Percentiles rank a stretch among this genome's conserved stretches.
Conservation (phyloP, 2,797 vertebrate genomes). For the Neopelma chrysocephalum region DNA sequence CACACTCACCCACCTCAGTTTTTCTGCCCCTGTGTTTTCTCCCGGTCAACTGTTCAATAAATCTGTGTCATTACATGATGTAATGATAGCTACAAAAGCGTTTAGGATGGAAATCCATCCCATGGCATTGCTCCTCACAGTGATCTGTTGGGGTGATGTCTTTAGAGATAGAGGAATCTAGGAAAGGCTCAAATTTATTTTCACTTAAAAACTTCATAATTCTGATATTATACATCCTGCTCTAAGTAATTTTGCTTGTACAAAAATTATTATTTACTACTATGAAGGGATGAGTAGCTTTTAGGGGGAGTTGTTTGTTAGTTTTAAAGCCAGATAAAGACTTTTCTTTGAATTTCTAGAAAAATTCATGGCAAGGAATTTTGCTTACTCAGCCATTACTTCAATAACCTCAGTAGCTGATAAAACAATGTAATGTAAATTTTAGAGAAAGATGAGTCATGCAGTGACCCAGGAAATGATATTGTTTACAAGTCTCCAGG, state of each 20-base stretch:
- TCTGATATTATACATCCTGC: neutral
- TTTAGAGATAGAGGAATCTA: neutral
- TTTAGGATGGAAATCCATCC: neutral
- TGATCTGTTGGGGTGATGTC: accelerated
- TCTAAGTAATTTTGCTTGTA: neutral
- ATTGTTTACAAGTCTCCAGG: neutral
- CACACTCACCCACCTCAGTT: accelerated
- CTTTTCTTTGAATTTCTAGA: neutral
- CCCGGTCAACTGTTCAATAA: neutral
- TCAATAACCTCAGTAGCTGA: neutral
- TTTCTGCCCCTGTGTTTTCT: neutral
- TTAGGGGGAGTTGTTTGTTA: neutral
- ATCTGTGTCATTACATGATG: neutral
- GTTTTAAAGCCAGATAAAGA: neutral
- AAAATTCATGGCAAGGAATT: neutral
- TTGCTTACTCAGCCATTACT: neutral
- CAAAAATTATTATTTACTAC: neutral
- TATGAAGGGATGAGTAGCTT: neutral
- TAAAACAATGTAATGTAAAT: neutral
- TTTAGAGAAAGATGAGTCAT: neutral
- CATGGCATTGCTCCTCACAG: accelerated
- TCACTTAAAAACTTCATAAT: neutral
- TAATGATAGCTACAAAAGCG: neutral
- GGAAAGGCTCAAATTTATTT: neutral
- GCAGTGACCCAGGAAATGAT: neutral